Evolutionary conservation across 2,888 invertebrate genomes (phyloP), one percentile per base, ranked within the genome.

Genomic region (Octonoba sinensis): DNA sequence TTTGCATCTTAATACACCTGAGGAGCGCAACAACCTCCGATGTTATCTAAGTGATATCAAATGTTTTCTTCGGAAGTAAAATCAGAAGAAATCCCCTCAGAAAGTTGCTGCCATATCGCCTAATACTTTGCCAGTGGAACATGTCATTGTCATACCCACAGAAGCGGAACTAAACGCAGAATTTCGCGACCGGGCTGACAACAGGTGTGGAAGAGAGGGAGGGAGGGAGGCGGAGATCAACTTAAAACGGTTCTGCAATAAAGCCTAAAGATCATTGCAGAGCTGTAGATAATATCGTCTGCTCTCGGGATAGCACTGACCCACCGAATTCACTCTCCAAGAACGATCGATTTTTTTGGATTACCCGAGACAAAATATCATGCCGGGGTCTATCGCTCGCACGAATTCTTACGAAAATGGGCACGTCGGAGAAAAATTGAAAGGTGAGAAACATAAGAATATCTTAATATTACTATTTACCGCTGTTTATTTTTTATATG

Each of bases 91-190:
- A 36, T 36, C 36, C 36, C 36, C 36, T 36, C 36, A 11, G 36
- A 36, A 36, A 36, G 36, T 36, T 6, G 36, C 11, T 36, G 36
- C 36, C 6, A 11, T 36, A 11, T 36, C 36, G 8, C 36, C 36
- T 36, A 36, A 36, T 8, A 36, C 36, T 36, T 36, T 8, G 36
- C 36, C 8, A 36, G 1, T 6, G 27, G 27, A 64, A 24, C 65
- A 54, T 54, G 24, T 73, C 60, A 73, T 67, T 81, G 62, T 62
- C 69, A n/a, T 15, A 20, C n/a, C 57, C 69, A 81, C 3, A 57
- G 67, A 62, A 73, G 67, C 79, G 79, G 60, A 81, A 81, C 79
- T 81, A 81, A 79, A 81, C 44, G 60, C 56, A 27, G 24, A 60
- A 57, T 76, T 76, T 76, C 76, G 44, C 51, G 47, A 72, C 18